Percentiles rank a stretch among this genome's conserved stretches.
These are phyloP conservation scores for Oopsacas minuta DNA, from an alignment of 37 sponge, comb jelly and placozoan species.

Conservation along the genomic window DNA sequence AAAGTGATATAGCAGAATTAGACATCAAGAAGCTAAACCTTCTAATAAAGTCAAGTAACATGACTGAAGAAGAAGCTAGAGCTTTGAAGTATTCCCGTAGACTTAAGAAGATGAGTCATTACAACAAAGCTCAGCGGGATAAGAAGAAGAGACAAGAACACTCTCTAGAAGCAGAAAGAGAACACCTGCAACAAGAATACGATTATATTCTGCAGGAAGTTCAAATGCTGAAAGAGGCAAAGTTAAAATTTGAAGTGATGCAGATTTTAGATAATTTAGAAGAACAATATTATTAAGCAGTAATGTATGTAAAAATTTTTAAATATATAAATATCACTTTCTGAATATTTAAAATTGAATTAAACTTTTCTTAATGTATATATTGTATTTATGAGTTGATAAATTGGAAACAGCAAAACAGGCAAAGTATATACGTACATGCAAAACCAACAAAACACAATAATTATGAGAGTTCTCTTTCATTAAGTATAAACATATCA, in stretches of 20 bases:
- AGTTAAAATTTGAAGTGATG: not conserved
- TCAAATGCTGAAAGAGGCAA: not conserved
- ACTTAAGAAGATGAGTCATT: conserved; percentile 13
- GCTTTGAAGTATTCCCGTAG: conserved; percentile 1
- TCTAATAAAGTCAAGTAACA: not conserved
- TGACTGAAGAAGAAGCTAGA: not conserved
- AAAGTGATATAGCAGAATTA: not conserved
- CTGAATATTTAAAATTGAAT: too few species aligned
- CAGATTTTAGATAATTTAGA: conserved; percentile 1
- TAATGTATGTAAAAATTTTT: too few species aligned
- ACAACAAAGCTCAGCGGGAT: conserved; percentile 1
- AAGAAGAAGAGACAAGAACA: not conserved
- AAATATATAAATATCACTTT: too few species aligned
- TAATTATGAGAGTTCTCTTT: too few species aligned
- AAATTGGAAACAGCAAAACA: too few species aligned
- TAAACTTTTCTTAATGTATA: too few species aligned
- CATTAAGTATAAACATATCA: too few species aligned
- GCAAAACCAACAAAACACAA: too few species aligned
- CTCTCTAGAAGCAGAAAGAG: not conserved
- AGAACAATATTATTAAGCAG: not conserved
- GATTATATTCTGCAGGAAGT: not conserved
- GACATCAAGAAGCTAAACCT: not conserved
- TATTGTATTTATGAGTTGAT: too few species aligned
- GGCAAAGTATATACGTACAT: too few species aligned
- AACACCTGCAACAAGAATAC: not conserved